These are phyloP conservation scores for Drosophila quadrilineata DNA, from an alignment of 1,140 invertebrate genomes.

Conservation along the genomic window DNA sequence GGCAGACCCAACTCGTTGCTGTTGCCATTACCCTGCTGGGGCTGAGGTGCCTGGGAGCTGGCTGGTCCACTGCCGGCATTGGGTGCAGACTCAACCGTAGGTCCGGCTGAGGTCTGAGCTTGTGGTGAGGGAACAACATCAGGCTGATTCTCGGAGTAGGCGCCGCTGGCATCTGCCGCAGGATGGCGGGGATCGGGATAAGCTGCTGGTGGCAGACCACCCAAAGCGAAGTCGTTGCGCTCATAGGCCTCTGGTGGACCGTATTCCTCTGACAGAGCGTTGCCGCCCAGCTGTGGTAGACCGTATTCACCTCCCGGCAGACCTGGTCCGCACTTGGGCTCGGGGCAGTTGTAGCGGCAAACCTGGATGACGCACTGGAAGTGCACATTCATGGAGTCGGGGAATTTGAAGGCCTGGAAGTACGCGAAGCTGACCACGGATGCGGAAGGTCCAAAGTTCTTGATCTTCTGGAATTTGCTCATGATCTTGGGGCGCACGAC, in stretches of 20 bases:
- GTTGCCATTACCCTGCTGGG: constrained; percentile 36
- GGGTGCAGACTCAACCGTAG: constrained; percentile 62
- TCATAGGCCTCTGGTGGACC: constrained; percentile 85
- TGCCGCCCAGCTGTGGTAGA: constrained; percentile 84
- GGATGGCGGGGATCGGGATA: constrained; percentile 92
- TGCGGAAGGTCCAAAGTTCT: constrained; percentile 96
- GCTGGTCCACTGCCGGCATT: constrained; percentile 79
- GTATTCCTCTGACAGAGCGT: constrained; percentile 85
- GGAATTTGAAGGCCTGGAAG: constrained; percentile 98
- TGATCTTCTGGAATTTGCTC: constrained; percentile 97
- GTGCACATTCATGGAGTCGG: constrained; percentile 97
- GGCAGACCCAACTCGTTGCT: constrained; percentile 87
- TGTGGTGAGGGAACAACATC: constrained; percentile 90
- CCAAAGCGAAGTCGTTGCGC: constrained; percentile 87
- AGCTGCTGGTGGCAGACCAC: constrained; percentile 88
- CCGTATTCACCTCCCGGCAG: constrained; percentile 86
- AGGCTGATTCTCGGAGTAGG: constrained; percentile 90
- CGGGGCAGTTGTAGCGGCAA: constrained; percentile 95
- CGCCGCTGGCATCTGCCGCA: constrained; percentile 87
- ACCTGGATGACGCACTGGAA: constrained; percentile 98
- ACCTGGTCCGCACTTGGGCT: constrained; percentile 90
- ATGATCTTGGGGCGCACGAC: constrained; percentile 96
- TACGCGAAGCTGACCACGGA: constrained; percentile 97
- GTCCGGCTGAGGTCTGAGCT: constrained; percentile 84
- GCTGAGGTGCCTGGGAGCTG: constrained; percentile 86